Conservation (phyloP, 2,888 invertebrate genomes). For the Tachina fera region DNA sequence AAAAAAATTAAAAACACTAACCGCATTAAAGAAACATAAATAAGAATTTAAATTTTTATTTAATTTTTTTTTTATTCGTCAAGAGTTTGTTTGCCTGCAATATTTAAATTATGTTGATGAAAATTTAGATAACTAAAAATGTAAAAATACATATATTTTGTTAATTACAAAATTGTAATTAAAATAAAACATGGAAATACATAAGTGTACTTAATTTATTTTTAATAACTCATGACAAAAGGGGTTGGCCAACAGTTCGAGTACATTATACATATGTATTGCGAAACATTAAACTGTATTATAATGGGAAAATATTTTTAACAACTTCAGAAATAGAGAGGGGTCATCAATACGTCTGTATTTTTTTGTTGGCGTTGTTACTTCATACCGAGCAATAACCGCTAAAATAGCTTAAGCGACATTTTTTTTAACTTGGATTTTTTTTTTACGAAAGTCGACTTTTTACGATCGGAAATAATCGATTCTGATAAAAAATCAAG, state of each 20-base stretch:
- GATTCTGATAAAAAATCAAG: no score
- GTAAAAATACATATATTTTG: conserved; percentile 9
- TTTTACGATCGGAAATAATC: no score
- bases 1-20: conserved; percentile 12
- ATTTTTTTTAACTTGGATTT: no score
- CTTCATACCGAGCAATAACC: no score
- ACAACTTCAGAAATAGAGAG: no score
- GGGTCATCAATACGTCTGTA: no score
- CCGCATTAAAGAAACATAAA: conserved; percentile 13
- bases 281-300: background rate
- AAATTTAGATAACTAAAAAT: background rate
- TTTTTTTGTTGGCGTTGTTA: no score
- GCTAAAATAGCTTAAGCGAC: no score
- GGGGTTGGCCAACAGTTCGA: background rate
- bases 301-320: background rate
- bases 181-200: background rate
- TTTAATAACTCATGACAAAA: background rate
- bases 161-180: conserved; percentile 13
- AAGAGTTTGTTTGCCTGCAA: background rate
- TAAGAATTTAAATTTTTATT: background rate
- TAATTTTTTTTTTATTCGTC: background rate
- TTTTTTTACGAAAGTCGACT: no score
- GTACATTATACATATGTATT: no score
- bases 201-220: background rate
- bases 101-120: background rate